Conservation (phyloP, 2,797 vertebrate species). For the Epinephelus coioides region DNA sequence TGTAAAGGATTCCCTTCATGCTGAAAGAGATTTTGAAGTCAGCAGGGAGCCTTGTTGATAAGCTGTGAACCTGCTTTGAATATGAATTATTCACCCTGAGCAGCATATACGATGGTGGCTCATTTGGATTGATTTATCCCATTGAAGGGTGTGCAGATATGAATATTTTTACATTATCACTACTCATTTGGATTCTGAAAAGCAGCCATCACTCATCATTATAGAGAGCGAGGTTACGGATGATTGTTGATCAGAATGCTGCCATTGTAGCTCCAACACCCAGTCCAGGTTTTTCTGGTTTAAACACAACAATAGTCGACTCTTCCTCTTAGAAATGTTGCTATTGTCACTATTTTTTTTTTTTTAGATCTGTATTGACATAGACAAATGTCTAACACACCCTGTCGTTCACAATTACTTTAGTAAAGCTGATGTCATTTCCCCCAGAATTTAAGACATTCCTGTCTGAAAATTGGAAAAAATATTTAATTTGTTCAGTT, state of each 20-base stretch:
- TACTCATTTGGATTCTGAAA: conserved; percentile 34
- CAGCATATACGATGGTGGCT: conserved; percentile 35
- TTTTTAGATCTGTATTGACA: too few relatives aligned
- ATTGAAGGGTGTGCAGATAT: conserved; percentile 31
- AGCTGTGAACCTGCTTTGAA: conserved; percentile 71
- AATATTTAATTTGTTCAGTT: too few relatives aligned
- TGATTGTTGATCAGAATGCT: conserved; percentile 17
- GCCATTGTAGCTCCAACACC: neutral
- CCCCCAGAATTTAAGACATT: too few relatives aligned
- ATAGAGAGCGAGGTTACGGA: neutral
- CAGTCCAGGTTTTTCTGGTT: neutral
- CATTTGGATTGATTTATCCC: conserved; percentile 50
- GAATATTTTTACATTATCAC: conserved; percentile 62
- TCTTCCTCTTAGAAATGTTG: neutral
- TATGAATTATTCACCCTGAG: conserved; percentile 75
- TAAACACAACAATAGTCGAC: neutral
- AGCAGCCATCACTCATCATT: conserved; percentile 41
- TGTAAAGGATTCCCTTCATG: conserved; percentile 71
- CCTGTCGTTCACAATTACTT: too few relatives aligned
- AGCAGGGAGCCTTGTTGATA: conserved; percentile 74
- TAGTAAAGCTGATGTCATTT: too few relatives aligned
- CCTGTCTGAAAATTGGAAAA: too few relatives aligned
- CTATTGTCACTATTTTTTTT: too few relatives aligned
- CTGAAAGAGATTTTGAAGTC: conserved; percentile 79
- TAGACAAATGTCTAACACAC: too few relatives aligned